Percentiles rank a stretch among this genome's conserved stretches.
These are phyloP conservation scores for Epinephelus coioides DNA, from an alignment of 2,797 vertebrate species.

Conservation along the genomic window DNA sequence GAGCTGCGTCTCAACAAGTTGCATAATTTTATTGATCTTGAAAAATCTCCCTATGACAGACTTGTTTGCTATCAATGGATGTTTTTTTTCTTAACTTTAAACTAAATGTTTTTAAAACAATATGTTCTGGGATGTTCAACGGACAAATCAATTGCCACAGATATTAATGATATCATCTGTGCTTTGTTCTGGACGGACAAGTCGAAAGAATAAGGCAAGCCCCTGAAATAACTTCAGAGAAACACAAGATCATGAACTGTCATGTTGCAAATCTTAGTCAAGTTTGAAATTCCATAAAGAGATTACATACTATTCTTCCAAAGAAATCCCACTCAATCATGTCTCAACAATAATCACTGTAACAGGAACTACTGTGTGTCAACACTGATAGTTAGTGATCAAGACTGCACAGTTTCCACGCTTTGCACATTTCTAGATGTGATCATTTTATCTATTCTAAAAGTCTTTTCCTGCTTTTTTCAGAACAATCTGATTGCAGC, in stretches of 20 bases:
- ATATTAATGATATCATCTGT: background rate
- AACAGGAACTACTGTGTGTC: background rate
- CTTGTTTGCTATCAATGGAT: background rate
- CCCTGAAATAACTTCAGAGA: background rate
- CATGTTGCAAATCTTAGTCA: background rate
- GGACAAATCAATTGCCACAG: background rate
- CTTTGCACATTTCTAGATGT: background rate
- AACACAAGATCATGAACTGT: background rate
- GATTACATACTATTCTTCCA: background rate
- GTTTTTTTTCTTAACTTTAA: background rate
- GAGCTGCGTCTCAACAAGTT: background rate
- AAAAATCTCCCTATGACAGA: background rate
- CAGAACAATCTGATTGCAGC: too few species aligned
- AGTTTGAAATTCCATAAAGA: background rate
- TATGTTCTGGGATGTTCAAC: conserved; percentile 1
- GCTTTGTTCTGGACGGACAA: background rate
- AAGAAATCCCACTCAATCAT: conserved; percentile 10
- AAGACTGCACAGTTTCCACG: background rate
- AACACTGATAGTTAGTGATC: background rate
- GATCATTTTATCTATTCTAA: background rate
- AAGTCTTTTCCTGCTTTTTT: conserved; percentile 10
- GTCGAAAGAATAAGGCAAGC: background rate
- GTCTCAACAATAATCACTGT: background rate
- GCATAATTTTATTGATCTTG: background rate
- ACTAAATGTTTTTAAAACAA: conserved; percentile 1